Base-by-base conservation (phyloP, 2,888 invertebrate species). In the Disparrhopalites patrizii region DNA sequence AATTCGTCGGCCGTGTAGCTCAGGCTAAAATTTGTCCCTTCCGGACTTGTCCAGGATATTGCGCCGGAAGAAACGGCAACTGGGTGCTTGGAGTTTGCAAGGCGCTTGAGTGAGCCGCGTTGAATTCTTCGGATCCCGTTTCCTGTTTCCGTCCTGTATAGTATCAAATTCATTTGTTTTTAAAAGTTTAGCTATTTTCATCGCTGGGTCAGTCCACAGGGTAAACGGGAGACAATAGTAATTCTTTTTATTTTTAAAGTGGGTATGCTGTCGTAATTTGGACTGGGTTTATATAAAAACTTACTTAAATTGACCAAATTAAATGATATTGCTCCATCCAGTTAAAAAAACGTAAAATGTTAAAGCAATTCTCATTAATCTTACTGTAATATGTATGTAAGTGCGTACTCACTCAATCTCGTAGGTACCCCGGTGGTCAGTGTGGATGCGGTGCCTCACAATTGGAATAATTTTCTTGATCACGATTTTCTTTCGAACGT, bases 1-100 rank as follows among this genome's bases (percentile, higher is more conserved):
- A 28, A 28, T 8, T 58, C 43, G 20, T 58, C 58, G n/a, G 40
- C 40, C 10, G 43, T 43, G 47, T 58, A 58, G 3, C 27, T n/a
- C 10, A 43, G 20, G 28, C 43, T 25, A 30, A 58, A 58, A 2
- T 38, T 38, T 1, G 30, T 27, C 0, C 58, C 58, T 43, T 58
- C 58, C 10, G 58, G 58, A n/a, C 43, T 43, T 3, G 43, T 58
- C 58, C 58, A 58, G 7, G 43, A 28, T 1, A 58, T 28, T 18
- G 27, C 18, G n/a, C 58, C 58, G 3, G 40, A 13, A 15, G 27
- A 43, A 3, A 58, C 43, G 10, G 40, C 15, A 1, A 43, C 30
- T 7, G 38, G 23, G 3, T 28, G n/a, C 10, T 54, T 27, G 1
- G 36, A n/a, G 7, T 40, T 40, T 1, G 43, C 15, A 1, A 58